Base-by-base conservation (phyloP, 2,888 invertebrate genomes). In the Diarsia mendica region DNA sequence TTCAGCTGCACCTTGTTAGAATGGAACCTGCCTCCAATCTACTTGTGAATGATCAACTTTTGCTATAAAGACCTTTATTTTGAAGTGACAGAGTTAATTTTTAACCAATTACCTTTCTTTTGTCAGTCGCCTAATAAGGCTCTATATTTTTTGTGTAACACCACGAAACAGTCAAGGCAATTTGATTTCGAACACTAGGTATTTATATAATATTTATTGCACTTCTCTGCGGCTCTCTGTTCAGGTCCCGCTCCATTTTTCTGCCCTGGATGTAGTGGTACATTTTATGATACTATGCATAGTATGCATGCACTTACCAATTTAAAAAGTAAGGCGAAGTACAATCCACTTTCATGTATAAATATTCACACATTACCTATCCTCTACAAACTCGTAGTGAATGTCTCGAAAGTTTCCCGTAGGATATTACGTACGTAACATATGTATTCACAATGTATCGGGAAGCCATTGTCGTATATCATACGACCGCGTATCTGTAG, bases 401-500 rank as follows among this genome's bases (percentile, higher is more conserved):
- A 87, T 89, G 91, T 91, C 91, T 92, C 87, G 87, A 89, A 92
- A 92, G 89, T 91, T 91, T 89, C 87, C 85, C 87, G 77, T 85
- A 89, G 85, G 87, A 89, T 89, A 90, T 90, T 86, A 88, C 85
- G 84, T 82, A 86, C 79, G 78, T 82, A 85, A 85, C 81, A 82
- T 85, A 83, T 82, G 87, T 88, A 91, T 91, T 90, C 91, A 90
- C 91, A 91, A 91, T 89, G 92, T 93, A 94, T 94, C 91, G 94
- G 93, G 91, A 94, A 94, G 91, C 93, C 91, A 93, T 94, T 92
- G 88, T 88, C 88, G 90, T 94, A 90, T 91, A 88, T 90, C 90
- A 92, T 85, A 67, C 75, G 83, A 82, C 86, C 80, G 71, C 75
- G 82, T 89, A 88, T 91, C 89, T 91, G 88, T 89, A 92, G 92